Conservation (phyloP, 2,113 vertebrate species). For the Corythaeola cristata region DNA sequence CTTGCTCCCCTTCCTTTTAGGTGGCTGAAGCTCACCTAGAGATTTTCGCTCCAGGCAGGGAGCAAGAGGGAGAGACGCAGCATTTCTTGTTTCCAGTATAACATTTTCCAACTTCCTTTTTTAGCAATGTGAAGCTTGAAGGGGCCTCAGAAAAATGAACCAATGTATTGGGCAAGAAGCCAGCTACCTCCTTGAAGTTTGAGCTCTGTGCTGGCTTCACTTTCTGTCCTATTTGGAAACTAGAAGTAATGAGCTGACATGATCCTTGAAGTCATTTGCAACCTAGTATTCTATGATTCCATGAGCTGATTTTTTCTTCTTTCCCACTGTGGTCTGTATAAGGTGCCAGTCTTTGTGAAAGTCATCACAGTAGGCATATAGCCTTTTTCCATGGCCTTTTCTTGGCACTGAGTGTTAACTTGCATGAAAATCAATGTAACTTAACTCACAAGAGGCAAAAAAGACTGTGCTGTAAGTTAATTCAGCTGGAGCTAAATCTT, state of each 20-base stretch:
- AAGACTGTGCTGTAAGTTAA: background rate
- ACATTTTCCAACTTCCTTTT: constrained; percentile 35
- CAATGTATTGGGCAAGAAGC: background rate
- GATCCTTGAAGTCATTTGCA: no score
- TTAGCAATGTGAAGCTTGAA: constrained; percentile 8
- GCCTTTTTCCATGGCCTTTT: background rate
- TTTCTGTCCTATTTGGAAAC: background rate
- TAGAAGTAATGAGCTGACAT: background rate
- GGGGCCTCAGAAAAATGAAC: constrained; percentile 25
- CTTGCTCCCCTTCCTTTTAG: background rate
- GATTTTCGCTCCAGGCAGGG: background rate
- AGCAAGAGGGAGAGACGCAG: background rate
- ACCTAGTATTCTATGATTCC: no score
- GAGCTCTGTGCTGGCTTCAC: background rate
- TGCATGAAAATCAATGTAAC: background rate
- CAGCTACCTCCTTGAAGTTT: constrained; percentile 17
- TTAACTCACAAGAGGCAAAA: background rate
- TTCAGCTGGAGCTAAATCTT: background rate
- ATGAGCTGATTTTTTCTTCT: background rate
- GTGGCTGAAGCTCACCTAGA: background rate
- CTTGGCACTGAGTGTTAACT: background rate
- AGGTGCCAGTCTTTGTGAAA: background rate
- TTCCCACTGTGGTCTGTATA: background rate
- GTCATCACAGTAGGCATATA: background rate
- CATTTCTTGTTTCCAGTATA: background rate